Evolutionary conservation across 2,113 vertebrate genomes (phyloP), one percentile per base, ranked within the genome.

Genomic region (Nothoprocta perdicaria): DNA sequence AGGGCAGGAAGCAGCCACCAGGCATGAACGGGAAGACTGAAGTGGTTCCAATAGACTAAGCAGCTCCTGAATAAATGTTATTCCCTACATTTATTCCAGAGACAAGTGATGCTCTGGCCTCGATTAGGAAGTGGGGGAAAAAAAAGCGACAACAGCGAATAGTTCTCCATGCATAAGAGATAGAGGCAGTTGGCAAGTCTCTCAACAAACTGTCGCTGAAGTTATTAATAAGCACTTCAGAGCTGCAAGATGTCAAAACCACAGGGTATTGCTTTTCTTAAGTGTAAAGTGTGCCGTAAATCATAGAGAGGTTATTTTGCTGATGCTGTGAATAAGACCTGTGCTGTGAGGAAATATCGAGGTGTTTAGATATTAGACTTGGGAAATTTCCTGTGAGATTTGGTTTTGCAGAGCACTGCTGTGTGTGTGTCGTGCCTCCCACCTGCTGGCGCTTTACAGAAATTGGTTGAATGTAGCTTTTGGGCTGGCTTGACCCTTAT

Each of bases 21-120:
- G 79, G 60, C 21, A 52, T 0, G 86, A 80, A 72, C 84, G 88
- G 91, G 86, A 94, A 83, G 65, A 41, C 89, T 80, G 94, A 78
- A 31, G 89, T 1, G 71, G 90, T 89, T 77, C 77, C 83, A 69
- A 23, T 75, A 15, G 87, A 66, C 80, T 79, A 63, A 91, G 57
- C 80, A 96, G 72, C 80, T 86, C 61, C 69, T 91, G 85, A 76
- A 40, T 80, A 92, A 41, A 62, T 40, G 40, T 66, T 85, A 50
- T 62, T 76, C 73, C 76, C 61, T 6, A 3, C 7, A 0, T 68
- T 75, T 85, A 15, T 72, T 66, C 82, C 2, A 2, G 81, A 87
- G 75, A 38, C 10, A 0, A 74, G 84, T 33, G 82, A 43, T 89
- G 87, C 87, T 89, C 76, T 23, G 6, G 27, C 67, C 87, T 75